Base-by-base conservation (phyloP, 2,113 vertebrate species). In the Cinclus mexicanus region DNA sequence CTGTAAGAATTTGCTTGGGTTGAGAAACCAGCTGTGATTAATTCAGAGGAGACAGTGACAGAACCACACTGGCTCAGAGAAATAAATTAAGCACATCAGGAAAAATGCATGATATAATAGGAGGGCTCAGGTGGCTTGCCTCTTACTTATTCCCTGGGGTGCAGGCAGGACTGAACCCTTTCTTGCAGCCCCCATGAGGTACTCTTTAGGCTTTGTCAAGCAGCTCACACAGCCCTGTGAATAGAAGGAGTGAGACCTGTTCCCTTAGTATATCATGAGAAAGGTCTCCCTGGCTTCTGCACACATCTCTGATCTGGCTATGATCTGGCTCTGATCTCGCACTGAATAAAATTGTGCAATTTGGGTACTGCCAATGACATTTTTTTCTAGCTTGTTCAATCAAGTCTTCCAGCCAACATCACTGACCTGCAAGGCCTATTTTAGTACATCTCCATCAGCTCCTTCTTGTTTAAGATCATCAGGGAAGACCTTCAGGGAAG, bases 191-290 rank as follows among this genome's bases (percentile, higher is more conserved):
- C 26, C 90, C 61, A 25, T 2, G 29, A 59, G 31, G 59, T 1
- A 83, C 6, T 31, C 44, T 63, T 75, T 41, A 55, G 63, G 44
- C 28, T 83, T 85, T 64, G 41, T 28, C 57, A 49, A 65, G 57
- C 53, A 57, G 35, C 35, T 60, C 49, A 59, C 23, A 14, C 8
- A 65, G n/a, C 9, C 42, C 59, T 29, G 15, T 77, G 53, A 79
- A 46, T 9, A n/a, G 44, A 52, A 70, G 22, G 10, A 63, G 14
- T 1, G 26, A 0, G 2, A 68, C 33, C 24, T 28, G 11, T 24
- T 63, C 44, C 44, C 24, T 68, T 31, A 55, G 47, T 14, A 5
- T 13, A 53, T 5, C 0, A 0, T 16, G 20, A 65, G n/a, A 44
- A 90, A 69, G 31, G 17, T 49, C 44, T 77, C 33, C 28, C 31